A percentile compares a stretch with the other conserved stretches of the same genome.
Evolutionary conservation across 2,888 invertebrate genomes (phyloP).

Genomic region (Baronia brevicornis): DNA sequence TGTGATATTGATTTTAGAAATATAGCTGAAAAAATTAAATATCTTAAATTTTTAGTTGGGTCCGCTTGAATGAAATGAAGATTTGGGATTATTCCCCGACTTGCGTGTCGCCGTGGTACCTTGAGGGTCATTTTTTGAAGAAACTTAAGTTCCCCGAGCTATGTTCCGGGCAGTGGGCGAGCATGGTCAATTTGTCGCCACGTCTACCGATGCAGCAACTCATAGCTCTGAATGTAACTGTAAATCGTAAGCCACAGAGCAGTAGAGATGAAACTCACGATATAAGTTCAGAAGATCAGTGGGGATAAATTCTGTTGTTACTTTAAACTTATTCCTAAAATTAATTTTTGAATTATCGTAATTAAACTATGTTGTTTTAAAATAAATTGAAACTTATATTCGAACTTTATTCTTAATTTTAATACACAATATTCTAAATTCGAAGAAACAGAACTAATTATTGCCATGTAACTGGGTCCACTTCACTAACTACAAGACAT

Average conservation of each 20-base stretch:
- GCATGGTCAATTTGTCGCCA: conserved; percentile 82
- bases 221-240: conserved; percentile 63
- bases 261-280: conserved; percentile 67
- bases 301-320: conserved; percentile 19
- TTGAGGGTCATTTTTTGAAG: conserved; percentile 81
- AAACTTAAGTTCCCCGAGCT: conserved; percentile 82
- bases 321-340: too few relatives aligned
- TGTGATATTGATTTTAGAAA: too few relatives aligned
- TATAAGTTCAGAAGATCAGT: conserved; percentile 46
- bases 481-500: too few relatives aligned
- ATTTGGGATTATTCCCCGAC: conserved; percentile 82
- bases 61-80: conserved; percentile 78
- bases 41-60: conserved; percentile 72
- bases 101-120: conserved; percentile 82
- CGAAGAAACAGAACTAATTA: too few relatives aligned
- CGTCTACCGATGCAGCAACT: conserved; percentile 77
- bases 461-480: too few relatives aligned
- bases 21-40: not conserved
- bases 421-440: too few relatives aligned
- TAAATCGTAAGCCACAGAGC: conserved; percentile 66
- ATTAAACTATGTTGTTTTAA: too few relatives aligned
- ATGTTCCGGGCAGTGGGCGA: conserved; percentile 86
- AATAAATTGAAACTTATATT: too few relatives aligned
- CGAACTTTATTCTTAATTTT: too few relatives aligned
- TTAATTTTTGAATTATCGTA: too few relatives aligned